These are phyloP conservation scores for Drosophila niveifrons DNA, from an alignment of 2,888 invertebrate genomes.

Conservation along the genomic window DNA sequence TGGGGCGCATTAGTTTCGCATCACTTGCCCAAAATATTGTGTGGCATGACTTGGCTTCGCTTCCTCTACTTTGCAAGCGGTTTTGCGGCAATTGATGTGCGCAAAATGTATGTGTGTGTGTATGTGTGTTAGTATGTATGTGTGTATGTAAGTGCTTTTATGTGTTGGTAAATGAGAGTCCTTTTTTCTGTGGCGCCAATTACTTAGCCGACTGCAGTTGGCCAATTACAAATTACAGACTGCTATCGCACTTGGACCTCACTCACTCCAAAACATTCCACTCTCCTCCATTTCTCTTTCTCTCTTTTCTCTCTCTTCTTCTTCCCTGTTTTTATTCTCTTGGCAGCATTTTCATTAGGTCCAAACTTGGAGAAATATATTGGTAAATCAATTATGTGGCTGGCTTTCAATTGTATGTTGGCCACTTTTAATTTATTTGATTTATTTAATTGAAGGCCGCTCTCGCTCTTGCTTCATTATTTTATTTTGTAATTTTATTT, in stretches of 20 bases:
- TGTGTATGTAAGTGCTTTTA: conserved; percentile 9
- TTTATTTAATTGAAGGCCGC: conserved; percentile 51
- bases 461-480: conserved; percentile 16
- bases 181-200: conserved; percentile 58
- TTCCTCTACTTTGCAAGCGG: conserved; percentile 55
- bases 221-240: conserved; percentile 73
- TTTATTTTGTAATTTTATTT: conserved; percentile 6
- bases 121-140: conserved; percentile 12
- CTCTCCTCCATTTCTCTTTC: not conserved
- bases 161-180: conserved; percentile 15
- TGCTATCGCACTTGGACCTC: conserved; percentile 29
- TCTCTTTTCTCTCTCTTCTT: not conserved
- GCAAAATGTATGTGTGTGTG: conserved; percentile 26
- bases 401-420: conserved; percentile 49
- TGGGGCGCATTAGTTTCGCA: conserved; percentile 74
- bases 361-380: conserved; percentile 54
- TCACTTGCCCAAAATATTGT: conserved; percentile 65
- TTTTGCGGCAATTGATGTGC: conserved; percentile 67
- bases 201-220: conserved; percentile 67
- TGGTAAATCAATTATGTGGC: conserved; percentile 72
- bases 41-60: conserved; percentile 51
- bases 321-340: not conserved
- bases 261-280: no score
- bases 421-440: conserved; percentile 50
- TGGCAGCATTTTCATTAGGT: conserved; percentile 44